A percentile compares a stretch with the other conserved stretches of the same genome.
These are phyloP conservation scores for Siphonodentalium dalli DNA, from an alignment of 2,888 invertebrate genomes.

Conservation along the genomic window DNA sequence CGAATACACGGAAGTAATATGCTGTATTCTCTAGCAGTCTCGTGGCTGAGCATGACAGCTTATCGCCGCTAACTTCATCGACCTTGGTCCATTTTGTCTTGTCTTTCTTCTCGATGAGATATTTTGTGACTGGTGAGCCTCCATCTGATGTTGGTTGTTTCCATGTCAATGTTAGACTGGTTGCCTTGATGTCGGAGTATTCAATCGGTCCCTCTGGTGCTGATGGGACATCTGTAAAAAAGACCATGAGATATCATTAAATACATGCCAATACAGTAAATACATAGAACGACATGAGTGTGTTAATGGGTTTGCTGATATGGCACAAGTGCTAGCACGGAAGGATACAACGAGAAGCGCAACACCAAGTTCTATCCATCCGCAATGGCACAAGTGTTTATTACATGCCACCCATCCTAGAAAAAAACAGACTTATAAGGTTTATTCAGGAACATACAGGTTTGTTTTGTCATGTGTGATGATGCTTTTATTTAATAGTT, in stretches of 20 bases:
- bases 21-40: constrained; percentile 62
- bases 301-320: no score
- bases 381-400: no score
- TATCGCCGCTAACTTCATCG: constrained; percentile 75
- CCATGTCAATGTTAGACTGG: constrained; percentile 55
- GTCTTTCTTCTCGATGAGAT: constrained; percentile 58
- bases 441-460: no score
- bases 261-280: neutral
- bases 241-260: neutral
- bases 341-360: no score
- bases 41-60: constrained; percentile 49
- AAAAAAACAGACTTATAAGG: no score
- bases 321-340: no score
- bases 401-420: no score
- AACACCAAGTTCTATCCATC: no score
- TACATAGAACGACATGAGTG: no score
- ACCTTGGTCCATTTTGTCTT: constrained; percentile 48
- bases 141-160: constrained; percentile 59
- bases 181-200: constrained; percentile 39
- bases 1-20: constrained; percentile 63
- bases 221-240: constrained; percentile 44
- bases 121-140: constrained; percentile 58
- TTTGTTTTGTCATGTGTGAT: no score
- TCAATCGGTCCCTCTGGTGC: constrained; percentile 45
- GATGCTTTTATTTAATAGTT: no score